phyloP scores from a whole-genome alignment of 2,797 vertebrate genomes.

The Acestrorhynchus altus region DNA sequence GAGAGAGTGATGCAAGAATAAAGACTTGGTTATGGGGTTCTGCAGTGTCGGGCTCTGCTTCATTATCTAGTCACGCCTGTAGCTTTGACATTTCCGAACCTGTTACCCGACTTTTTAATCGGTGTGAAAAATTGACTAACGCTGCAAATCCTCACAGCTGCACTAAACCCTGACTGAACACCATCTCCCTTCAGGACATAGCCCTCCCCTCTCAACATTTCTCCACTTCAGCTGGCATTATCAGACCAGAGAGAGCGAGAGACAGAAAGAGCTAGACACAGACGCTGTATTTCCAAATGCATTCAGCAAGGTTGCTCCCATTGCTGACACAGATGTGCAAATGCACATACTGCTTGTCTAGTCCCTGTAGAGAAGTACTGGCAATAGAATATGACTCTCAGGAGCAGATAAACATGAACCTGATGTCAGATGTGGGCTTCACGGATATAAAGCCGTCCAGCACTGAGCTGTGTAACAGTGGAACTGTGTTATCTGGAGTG shows the following conservation, averaged over 20 bases:
- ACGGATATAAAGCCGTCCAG: too few relatives aligned
- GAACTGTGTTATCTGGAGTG: too few relatives aligned
- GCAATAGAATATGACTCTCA: too few relatives aligned
- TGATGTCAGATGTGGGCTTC: too few relatives aligned
- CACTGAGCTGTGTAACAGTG: too few relatives aligned
- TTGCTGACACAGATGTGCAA: too few relatives aligned
- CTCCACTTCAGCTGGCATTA: neutral
- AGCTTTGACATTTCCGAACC: conserved; percentile 80
- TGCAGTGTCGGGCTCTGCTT: conserved; percentile 72
- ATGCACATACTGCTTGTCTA: too few relatives aligned
- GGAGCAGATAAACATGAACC: too few relatives aligned
- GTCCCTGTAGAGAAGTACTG: too few relatives aligned
- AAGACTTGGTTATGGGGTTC: conserved; percentile 63
- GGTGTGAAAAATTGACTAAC: conserved; percentile 71
- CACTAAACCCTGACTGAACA: conserved; percentile 59
- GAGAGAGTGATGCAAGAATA: neutral
- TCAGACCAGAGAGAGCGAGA: neutral
- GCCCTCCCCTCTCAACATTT: neutral
- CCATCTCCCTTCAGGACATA: conserved; percentile 46
- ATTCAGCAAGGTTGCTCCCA: too few relatives aligned
- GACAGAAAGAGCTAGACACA: too few relatives aligned
- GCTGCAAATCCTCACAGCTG: conserved; percentile 50
- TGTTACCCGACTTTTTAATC: conserved; percentile 73
- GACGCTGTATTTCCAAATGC: too few relatives aligned
- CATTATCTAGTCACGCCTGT: conserved; percentile 78